Base-by-base conservation (phyloP, 2,797 vertebrate species). In the Takifugu rubripes region DNA sequence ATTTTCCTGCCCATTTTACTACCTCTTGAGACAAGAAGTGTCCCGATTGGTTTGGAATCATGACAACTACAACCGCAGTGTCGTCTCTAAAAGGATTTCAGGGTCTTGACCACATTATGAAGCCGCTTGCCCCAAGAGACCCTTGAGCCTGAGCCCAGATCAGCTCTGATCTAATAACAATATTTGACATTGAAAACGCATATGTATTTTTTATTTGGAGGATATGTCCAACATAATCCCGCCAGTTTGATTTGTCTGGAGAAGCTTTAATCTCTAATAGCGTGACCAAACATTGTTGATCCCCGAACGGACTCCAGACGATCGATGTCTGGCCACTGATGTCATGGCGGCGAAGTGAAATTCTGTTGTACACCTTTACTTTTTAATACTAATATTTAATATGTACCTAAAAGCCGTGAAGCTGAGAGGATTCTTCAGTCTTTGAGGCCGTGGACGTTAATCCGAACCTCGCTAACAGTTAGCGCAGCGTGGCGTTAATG, bases 401-500 rank as follows among this genome's bases (percentile, higher is more conserved):
- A 10, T 11, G 33, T 21, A 36, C 3, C 12, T 11, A 36, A 36
- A 36, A 36, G 6, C 31, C 31, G 5, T 7, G 31, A 36, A 12
- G 5, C 7, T 36, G 9, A 12, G 33, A 36, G 33, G 33, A 36
- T 3, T 36, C 33, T 12, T 36, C 33, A 4, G 33, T 36, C 9
- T 36, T 9, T 33, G 31, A 33, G 31, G 31, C 6, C 14, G 40
- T 15, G 14, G 8, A 15, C 6, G 40, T 14, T 43, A 43, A 43
- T 43, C 64, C 12, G 8, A 7, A 6, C 21, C 26, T 27, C 26
- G 6, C 26, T 27, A 27, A 27, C 26, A 27, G 26, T 69, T 74
- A 80, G 68, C 69, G 14, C 70, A 59, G 75, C 52, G 26, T 57
- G 61, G 73, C 80, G 70, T 83, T 82, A 85, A 85, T 77, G 74